Evolutionary conservation across 2,797 vertebrate genomes (phyloP), one percentile per base, ranked within the genome.

Genomic region (Centropyge bicolor): DNA sequence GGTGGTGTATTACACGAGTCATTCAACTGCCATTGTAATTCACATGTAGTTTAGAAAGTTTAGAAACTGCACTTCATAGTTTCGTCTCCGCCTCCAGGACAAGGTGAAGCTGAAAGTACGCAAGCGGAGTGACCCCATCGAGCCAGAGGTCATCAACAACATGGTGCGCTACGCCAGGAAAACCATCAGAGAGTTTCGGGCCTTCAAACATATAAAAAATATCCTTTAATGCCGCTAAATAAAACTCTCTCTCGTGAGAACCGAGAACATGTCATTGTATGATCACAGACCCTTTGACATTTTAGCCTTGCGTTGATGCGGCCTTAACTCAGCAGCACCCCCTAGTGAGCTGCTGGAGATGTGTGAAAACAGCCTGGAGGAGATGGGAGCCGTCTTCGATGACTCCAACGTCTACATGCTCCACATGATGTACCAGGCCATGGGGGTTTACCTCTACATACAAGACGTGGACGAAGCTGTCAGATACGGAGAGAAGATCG

Each of bases 391-490:
- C 0, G 91, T 97, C 73, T 99, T 99, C 43, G 96, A 96, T 17
- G 97, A 97, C 46, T 91, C 95, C 51, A 99, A 99, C 3, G 95
- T 99, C 54, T 99, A 98, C 92, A 95, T 99, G 96, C 91, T 99
- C 43, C 98, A 99, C 88, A 97, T 99, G 97, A 97, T 96, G 96
- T 99, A 99, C 94, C 98, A 99, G 90, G 97, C 98, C 82, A 99
- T 99, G 98, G 98, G 98, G 0, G 95, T 99, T 64, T 99, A 97
- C 84, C 88, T 99, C 19, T 98, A 96, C 12, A 91, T 95, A 89
- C 67, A 89, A 17, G 91, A 95, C 52, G 57, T 87, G n/a, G 95
- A 97, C 0, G 95, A 95, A 54, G 98, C 98, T 0, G 89, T 99
- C 78, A 86, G 90, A 45, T 98, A 98, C 0, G 98, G 98, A 0